Evolutionary conservation across 1,140 invertebrate genomes (phyloP).

Genomic region (Pteromalus puparum): DNA sequence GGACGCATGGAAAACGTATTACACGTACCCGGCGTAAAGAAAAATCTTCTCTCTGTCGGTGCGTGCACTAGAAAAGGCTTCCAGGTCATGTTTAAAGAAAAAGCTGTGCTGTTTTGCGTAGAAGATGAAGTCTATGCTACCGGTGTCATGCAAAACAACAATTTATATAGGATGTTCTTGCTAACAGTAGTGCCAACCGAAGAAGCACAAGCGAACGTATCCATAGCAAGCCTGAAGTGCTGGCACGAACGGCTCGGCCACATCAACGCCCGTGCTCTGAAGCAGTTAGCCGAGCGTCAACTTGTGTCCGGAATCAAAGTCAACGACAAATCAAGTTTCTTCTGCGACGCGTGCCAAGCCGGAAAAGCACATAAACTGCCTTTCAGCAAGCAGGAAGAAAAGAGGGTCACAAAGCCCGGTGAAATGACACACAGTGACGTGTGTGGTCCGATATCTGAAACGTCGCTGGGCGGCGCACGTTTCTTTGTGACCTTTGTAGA

Average conservation of each 20-base stretch:
- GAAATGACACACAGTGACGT: too few species aligned
- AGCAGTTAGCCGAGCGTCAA: constrained; percentile 57
- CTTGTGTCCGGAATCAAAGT: constrained; percentile 34
- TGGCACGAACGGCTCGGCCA: constrained; percentile 56
- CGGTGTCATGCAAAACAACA: constrained; percentile 49
- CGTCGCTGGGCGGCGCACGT: too few species aligned
- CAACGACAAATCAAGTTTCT: constrained; percentile 43
- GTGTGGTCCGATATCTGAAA: too few species aligned
- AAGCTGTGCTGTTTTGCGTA: constrained; percentile 46
- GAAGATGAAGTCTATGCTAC: constrained; percentile 51
- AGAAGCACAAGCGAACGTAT: not conserved
- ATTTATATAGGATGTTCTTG: constrained; percentile 45
- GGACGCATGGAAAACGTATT: constrained; percentile 47
- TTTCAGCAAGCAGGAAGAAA: constrained; percentile 3
- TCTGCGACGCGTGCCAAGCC: not conserved
- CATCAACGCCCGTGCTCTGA: constrained; percentile 45
- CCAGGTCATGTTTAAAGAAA: constrained; percentile 53
- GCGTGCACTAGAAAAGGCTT: constrained; percentile 55
- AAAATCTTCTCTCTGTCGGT: constrained; percentile 59
- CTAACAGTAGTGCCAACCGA: constrained; percentile 16
- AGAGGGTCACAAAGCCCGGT: not conserved
- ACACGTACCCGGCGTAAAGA: constrained; percentile 52
- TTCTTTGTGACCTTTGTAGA: too few species aligned
- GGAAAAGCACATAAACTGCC: constrained; percentile 42
- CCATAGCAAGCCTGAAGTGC: constrained; percentile 35